These are phyloP conservation scores for Anastrepha obliqua DNA, from an alignment of 1,140 invertebrate genomes.

Conservation along the genomic window DNA sequence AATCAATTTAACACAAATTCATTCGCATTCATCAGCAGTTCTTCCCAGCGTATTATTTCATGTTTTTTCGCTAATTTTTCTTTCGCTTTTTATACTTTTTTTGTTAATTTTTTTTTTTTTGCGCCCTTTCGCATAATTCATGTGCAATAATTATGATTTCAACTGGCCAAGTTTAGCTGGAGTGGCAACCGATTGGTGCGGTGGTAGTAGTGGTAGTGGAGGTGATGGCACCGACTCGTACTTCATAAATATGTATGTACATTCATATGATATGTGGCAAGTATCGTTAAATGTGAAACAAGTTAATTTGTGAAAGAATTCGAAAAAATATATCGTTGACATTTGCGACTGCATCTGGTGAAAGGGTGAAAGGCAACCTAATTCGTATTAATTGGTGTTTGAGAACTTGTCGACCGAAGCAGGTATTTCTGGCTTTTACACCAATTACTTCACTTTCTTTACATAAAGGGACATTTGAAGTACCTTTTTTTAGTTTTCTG, in stretches of 20 bases:
- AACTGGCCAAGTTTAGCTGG: neutral
- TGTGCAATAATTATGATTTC: constrained; percentile 50
- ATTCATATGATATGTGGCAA: constrained; percentile 17
- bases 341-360: constrained; percentile 21
- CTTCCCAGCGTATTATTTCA: constrained; percentile 20
- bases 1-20: constrained; percentile 53
- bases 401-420: constrained; percentile 8
- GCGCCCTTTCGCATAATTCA: constrained; percentile 39
- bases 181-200: neutral
- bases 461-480: neutral
- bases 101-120: neutral
- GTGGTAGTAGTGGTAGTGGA: neutral
- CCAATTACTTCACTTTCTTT: constrained; percentile 46
- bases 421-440: constrained; percentile 38
- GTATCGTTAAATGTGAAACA: constrained; percentile 49
- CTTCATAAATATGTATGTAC: neutral
- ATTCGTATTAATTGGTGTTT: constrained; percentile 22
- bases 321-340: constrained; percentile 49
- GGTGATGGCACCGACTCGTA: too few relatives aligned
- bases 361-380: constrained; percentile 48
- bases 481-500: neutral
- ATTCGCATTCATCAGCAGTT: constrained; percentile 49
- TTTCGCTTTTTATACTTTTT: constrained; percentile 5
- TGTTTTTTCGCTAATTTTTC: constrained; percentile 20
- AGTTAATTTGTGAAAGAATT: constrained; percentile 39